Percentiles rank a stretch among this genome's conserved stretches.
Conservation (phyloP, 2,888 invertebrate species). For the Pomacea canaliculata region DNA sequence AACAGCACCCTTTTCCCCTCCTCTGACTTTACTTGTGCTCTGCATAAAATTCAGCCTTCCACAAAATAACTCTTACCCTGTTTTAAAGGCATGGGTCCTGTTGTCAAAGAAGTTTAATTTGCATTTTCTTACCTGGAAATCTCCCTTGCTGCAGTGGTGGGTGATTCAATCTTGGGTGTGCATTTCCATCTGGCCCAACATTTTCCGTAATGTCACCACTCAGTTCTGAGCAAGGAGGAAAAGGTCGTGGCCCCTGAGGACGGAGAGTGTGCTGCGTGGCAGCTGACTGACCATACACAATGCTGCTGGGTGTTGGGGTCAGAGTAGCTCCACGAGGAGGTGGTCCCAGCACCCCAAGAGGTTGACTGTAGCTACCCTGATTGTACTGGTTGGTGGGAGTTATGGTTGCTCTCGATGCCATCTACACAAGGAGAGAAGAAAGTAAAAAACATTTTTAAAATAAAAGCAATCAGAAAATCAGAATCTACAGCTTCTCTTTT, state of each 20-base stretch:
- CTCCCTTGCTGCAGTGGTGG: constrained; percentile 18
- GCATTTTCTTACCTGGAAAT: constrained; percentile 12
- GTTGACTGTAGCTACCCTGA: constrained; percentile 47
- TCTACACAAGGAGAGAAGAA: constrained; percentile 39
- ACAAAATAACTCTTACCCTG: too few species aligned
- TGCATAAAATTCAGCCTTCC: too few species aligned
- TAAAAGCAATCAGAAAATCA: not conserved
- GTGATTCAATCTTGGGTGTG: constrained; percentile 32
- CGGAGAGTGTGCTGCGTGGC: constrained; percentile 22
- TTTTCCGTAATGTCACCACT: constrained; percentile 34
- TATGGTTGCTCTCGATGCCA: constrained; percentile 51
- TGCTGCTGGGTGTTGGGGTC: constrained; percentile 42
- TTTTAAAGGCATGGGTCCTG: too few species aligned
- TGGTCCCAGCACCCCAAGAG: constrained; percentile 29
- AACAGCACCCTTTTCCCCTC: too few species aligned
- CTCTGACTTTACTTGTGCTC: too few species aligned
- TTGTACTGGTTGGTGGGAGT: constrained; percentile 52
- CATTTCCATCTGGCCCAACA: constrained; percentile 34
- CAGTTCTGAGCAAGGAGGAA: constrained; percentile 22
- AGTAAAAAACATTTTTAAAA: not conserved
- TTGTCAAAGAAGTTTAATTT: too few species aligned
- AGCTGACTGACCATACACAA: constrained; percentile 47
- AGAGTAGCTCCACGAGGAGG: constrained; percentile 40
- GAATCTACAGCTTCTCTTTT: too few species aligned
- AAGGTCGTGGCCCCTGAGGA: constrained; percentile 16